Evolutionary conservation across 1,140 invertebrate genomes (phyloP).

Genomic region (Caenorhabditis remanei): DNA sequence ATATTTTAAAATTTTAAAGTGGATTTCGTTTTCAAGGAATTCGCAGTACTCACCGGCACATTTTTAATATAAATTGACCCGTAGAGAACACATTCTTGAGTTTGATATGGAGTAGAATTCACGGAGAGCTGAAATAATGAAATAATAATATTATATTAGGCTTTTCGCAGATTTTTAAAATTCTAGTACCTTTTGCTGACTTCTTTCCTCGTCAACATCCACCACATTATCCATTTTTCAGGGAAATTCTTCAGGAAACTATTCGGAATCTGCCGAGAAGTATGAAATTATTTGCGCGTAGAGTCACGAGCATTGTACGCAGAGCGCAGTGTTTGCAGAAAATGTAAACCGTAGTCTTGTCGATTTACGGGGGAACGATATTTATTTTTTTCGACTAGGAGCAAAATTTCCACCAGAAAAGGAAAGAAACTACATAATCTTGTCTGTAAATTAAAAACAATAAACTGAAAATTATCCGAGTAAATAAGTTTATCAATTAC

Average conservation of each 20-base stretch:
- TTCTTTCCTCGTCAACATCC: constrained; percentile 16
- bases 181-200: background rate
- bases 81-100: constrained; percentile 65
- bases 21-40: background rate
- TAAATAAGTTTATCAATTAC: background rate
- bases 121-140: constrained; percentile 17
- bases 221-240: constrained; percentile 12
- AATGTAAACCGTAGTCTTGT: background rate
- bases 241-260: background rate
- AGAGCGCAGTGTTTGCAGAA: background rate
- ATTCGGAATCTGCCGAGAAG: background rate
- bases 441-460: background rate
- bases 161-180: background rate
- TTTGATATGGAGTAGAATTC: constrained; percentile 61
- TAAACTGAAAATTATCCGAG: background rate
- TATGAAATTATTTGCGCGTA: background rate
- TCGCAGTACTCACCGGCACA: constrained; percentile 20
- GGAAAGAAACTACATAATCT: no score
- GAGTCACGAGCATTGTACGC: background rate
- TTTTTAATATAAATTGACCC: constrained; percentile 53
- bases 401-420: no score
- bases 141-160: background rate
- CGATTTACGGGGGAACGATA: no score
- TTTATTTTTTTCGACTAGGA: background rate
- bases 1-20: background rate